phyloP scores from a whole-genome alignment of 2,797 vertebrate genomes.

The Uromys caudimaculatus region DNA sequence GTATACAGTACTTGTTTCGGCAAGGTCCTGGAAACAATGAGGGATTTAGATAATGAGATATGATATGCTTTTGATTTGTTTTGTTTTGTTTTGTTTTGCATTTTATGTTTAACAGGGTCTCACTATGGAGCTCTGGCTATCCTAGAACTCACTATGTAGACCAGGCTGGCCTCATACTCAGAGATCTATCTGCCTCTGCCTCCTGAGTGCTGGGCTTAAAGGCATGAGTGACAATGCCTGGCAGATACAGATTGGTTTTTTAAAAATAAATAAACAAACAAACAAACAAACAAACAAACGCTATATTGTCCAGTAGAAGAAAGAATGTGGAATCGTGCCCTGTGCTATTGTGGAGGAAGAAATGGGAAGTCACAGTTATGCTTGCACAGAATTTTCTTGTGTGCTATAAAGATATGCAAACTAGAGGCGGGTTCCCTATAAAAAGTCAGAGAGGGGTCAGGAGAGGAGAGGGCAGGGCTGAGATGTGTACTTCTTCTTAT shows the following conservation, averaged over 20 bases:
- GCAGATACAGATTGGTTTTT: no score
- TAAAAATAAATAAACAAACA: no score
- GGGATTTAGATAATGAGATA: not conserved
- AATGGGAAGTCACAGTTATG: not conserved
- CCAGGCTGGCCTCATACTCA: not conserved
- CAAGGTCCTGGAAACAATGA: not conserved
- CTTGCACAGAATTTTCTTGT: not conserved
- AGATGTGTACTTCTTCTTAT: not conserved
- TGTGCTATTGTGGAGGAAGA: not conserved
- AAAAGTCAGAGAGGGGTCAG: not conserved
- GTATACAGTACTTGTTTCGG: not conserved
- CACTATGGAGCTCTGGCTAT: not conserved
- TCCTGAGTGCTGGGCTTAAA: not conserved
- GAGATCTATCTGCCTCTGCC: not conserved
- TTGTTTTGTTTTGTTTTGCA: not conserved
- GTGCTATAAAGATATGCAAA: not conserved
- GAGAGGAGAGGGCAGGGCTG: not conserved
- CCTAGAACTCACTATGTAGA: not conserved
- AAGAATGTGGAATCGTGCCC: not conserved
- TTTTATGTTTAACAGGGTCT: not conserved
- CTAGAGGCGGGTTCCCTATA: not conserved
- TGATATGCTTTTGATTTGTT: no score
- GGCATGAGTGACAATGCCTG: not conserved
- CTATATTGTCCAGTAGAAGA: not conserved
- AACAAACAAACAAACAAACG: no score